Conservation (phyloP, 2,888 invertebrate genomes). For the Digitonthophagus gazella region DNA sequence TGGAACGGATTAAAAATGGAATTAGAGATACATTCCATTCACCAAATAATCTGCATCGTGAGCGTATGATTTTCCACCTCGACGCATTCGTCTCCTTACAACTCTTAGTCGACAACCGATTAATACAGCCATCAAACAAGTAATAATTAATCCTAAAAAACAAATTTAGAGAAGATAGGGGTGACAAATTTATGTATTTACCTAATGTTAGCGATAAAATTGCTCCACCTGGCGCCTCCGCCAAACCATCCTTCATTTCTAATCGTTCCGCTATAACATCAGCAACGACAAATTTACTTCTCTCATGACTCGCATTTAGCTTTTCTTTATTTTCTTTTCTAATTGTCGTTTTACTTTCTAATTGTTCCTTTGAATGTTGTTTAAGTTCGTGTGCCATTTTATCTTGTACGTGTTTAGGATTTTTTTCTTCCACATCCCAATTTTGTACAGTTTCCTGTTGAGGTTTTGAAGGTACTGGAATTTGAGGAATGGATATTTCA, state of each 20-base stretch:
- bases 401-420: constrained; percentile 44
- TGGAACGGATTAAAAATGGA: not conserved
- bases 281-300: constrained; percentile 27
- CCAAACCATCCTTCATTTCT: constrained; percentile 58
- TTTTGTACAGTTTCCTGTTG: constrained; percentile 13
- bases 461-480: constrained; percentile 13
- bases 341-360: constrained; percentile 23
- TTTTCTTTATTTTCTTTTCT: constrained; percentile 11
- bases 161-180: not conserved
- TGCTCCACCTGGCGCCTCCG: constrained; percentile 75
- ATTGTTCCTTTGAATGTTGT: constrained; percentile 42
- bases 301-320: constrained; percentile 29
- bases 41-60: constrained; percentile 96
- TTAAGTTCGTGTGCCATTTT: constrained; percentile 49
- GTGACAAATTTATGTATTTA: too few relatives aligned
- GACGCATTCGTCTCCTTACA: constrained; percentile 69
- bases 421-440: constrained; percentile 24
- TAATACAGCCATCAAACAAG: constrained; percentile 75
- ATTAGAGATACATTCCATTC: constrained; percentile 95
- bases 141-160: constrained; percentile 70
- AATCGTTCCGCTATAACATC: constrained; percentile 33
- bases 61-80: constrained; percentile 78
- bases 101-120: constrained; percentile 81
- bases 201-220: constrained; percentile 76
- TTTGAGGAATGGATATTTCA: constrained; percentile 6